A percentile compares a stretch with the other conserved stretches of the same genome.
Evolutionary conservation across 2,888 invertebrate species (phyloP).

Genomic region (Trissonchulus latispiculum): DNA sequence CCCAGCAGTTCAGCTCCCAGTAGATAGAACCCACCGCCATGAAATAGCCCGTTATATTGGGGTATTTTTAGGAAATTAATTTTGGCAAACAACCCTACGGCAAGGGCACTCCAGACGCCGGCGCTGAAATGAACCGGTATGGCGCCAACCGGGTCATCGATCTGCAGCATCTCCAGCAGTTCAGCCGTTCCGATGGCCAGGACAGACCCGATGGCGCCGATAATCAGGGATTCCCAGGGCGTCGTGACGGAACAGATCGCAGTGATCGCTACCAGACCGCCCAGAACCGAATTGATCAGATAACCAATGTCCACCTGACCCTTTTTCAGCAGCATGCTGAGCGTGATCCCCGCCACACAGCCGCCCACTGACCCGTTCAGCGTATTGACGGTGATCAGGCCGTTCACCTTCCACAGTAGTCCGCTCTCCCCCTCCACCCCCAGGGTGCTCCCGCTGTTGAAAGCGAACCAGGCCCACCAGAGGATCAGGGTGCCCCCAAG

Average conservation of each 20-base stretch:
- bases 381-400: conserved; percentile 62
- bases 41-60: background rate
- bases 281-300: conserved; percentile 70
- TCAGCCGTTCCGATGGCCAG: background rate
- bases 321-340: conserved; percentile 26
- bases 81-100: conserved; percentile 9
- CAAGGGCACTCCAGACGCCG: background rate
- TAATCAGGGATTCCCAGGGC: background rate
- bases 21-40: background rate
- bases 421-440: background rate
- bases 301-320: conserved; percentile 67
- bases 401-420: conserved; percentile 1
- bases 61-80: no score
- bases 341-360: conserved; percentile 57
- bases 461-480: conserved; percentile 12
- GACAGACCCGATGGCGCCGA: background rate
- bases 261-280: conserved; percentile 12
- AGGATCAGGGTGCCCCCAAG: conserved; percentile 7
- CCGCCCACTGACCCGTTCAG: conserved; percentile 84
- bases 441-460: conserved; percentile 17
- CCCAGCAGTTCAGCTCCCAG: background rate
- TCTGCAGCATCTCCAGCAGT: background rate
- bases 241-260: background rate
- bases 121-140: conserved; percentile 16
- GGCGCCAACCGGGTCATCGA: conserved; percentile 21